Base-by-base conservation (phyloP, 2,113 vertebrate genomes). In the Rhea americana region DNA sequence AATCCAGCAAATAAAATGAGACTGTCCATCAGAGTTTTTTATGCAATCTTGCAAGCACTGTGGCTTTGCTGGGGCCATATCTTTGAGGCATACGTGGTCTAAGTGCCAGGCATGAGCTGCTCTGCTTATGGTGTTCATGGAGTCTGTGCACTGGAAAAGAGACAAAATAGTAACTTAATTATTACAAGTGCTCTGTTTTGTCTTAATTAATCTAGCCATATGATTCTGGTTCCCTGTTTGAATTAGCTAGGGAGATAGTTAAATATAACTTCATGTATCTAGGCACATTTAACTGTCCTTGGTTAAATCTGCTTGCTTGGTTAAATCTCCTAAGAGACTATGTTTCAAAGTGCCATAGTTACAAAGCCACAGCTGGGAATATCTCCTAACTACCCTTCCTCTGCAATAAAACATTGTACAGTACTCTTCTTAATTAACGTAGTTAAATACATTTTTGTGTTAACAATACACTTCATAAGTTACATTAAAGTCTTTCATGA, bases 251-350 rank as follows among this genome's bases (percentile, higher is more conserved):
- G 85, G 85, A 66, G 28, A n/a, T 58, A 56, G 91, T 96, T 90
- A 91, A 85, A 82, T 82, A 85, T 92, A 91, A 77, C 66, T 89
- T 85, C n/a, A 15, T 73, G 80, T 92, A 84, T 94, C 92, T 87
- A 80, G 79, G 78, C 8, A 0, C 45, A 18, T 83, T 85, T 78
- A 89, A 63, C 65, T 74, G 7, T 65, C 85, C 9, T 21, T 82
- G 58, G 91, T 91, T 62, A 88, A 95, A 83, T 78, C 78, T 93
- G 81, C 62, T 84, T 67, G 18, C 0, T 35, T 35, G 35, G 35
- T 35, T 35, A 35, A 35, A 35, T 35, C 35, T 84, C 73, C 82
- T 86, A 70, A 91, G 87, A 87, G 74, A 81, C 73, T 77, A 6
- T 82, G 50, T 93, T 88, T 85, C 62, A 83, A 85, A 93, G 72